Evolutionary conservation across 2,888 invertebrate genomes (phyloP).

Genomic region (Digitonthophagus gazella): DNA sequence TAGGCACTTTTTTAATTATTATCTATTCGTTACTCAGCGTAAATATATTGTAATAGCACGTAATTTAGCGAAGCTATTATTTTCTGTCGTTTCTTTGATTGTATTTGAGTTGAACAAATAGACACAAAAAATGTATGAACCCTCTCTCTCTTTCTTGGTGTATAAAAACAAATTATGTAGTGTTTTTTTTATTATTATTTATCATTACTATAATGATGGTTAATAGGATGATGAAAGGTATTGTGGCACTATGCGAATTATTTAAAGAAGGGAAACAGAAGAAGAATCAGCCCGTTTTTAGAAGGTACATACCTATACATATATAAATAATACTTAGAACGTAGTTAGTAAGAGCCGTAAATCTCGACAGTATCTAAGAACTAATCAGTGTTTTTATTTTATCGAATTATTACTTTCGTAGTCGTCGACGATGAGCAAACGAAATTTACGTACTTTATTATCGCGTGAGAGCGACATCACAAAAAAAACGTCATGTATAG

Average conservation of each 20-base stretch:
- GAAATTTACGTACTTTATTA: not conserved
- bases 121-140: no score
- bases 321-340: constrained; percentile 15
- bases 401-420: constrained; percentile 28
- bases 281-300: not conserved
- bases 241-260: not conserved
- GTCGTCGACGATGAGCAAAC: constrained; percentile 24
- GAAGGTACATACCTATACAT: constrained; percentile 18
- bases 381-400: constrained; percentile 28
- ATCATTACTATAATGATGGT: not conserved
- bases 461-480: not conserved
- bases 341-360: constrained; percentile 25
- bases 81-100: no score
- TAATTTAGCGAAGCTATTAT: no score
- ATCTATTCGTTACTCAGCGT: no score
- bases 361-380: constrained; percentile 28
- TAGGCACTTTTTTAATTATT: not conserved
- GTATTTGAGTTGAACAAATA: no score
- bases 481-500: constrained; percentile 29
- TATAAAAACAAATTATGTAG: no score
- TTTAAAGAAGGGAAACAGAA: not conserved
- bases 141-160: no score
- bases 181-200: no score
- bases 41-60: no score
- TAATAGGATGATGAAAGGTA: no score